Conservation (phyloP, 1,140 invertebrate species). For the Gryon sp. region DNA sequence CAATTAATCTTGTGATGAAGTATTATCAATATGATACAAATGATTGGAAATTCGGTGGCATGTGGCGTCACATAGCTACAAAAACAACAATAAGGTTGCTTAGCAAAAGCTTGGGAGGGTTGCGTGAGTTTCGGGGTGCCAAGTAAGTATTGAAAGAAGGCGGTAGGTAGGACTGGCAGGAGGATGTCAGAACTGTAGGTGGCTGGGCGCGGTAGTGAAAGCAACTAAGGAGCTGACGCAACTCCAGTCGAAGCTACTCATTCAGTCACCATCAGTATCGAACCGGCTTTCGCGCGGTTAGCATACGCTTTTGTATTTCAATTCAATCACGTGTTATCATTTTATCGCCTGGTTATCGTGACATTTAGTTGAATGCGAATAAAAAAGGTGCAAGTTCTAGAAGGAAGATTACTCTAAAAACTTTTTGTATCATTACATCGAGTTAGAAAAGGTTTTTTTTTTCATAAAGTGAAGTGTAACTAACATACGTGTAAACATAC, state of each 20-base stretch:
- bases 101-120: slow-evolving; percentile 52
- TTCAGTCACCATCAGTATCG: slow-evolving; percentile 79
- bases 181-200: slow-evolving; percentile 54
- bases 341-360: slow-evolving; percentile 15
- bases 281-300: slow-evolving; percentile 75
- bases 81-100: slow-evolving; percentile 61
- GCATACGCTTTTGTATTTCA: slow-evolving; percentile 50
- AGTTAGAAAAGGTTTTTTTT: too few relatives aligned
- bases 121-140: slow-evolving; percentile 46
- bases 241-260: slow-evolving; percentile 77
- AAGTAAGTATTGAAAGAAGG: slow-evolving; percentile 49
- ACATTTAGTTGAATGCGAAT: slow-evolving; percentile 5
- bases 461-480: too few relatives aligned
- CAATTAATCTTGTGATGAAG: not conserved
- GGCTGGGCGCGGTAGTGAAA: slow-evolving; percentile 60
- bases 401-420: too few relatives aligned
- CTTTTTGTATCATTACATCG: too few relatives aligned
- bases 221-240: slow-evolving; percentile 70
- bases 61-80: slow-evolving; percentile 30
- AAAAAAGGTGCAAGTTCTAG: too few relatives aligned
- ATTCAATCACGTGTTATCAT: not conserved
- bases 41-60: slow-evolving; percentile 22
- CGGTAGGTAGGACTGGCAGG: slow-evolving; percentile 52
- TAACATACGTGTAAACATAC: too few relatives aligned
- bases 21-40: slow-evolving; percentile 1